Evolutionary conservation across 2,888 invertebrate genomes (phyloP), one percentile per base, ranked within the genome.

Genomic region (Chromoteleia sp.): DNA sequence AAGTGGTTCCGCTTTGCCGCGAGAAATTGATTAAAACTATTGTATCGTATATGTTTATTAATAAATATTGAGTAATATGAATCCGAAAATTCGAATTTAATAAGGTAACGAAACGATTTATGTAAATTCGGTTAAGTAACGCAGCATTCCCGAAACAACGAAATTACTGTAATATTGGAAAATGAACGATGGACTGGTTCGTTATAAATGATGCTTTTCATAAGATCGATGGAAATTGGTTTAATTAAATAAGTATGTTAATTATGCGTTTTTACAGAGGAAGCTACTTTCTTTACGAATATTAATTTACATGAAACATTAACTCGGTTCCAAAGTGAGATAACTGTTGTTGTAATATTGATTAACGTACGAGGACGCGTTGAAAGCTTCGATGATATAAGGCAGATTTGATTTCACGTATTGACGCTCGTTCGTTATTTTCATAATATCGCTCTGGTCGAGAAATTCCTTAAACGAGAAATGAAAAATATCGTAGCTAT

Each of bases 271-370:
- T 30, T 30, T 2, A n/a, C n/a, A n/a, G n/a, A n/a, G n/a, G n/a
- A n/a, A n/a, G n/a, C n/a, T n/a, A n/a, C n/a, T n/a, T n/a, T n/a
- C n/a, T n/a, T n/a, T n/a, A n/a, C n/a, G n/a, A 58, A 36, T 39
- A 58, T 39, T 39, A 36, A 36, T 33, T 56, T 56, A 56, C 54
- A 56, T 36, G 30, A 15, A 17, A 56, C 36, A 33, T 36, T 17
- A 56, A 19, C 10, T 19, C 36, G 33, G 5, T 19, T 36, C 10
- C 17, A 33, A 56, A n/a, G 36, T 36, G 36, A 56, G 36, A 56
- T 56, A 56, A 56, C 39, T 29, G 58, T 39, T 58, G 12, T 39
- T 50, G 48, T 48, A 48, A 56, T 39, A 56, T 19, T 39, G 58
- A 58, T 58, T 41, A 58, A 25, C 25, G 39, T 41, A 8, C 33